These are phyloP conservation scores for Allobates femoralis DNA, from an alignment of 2,797 vertebrate species.

Conservation along the genomic window DNA sequence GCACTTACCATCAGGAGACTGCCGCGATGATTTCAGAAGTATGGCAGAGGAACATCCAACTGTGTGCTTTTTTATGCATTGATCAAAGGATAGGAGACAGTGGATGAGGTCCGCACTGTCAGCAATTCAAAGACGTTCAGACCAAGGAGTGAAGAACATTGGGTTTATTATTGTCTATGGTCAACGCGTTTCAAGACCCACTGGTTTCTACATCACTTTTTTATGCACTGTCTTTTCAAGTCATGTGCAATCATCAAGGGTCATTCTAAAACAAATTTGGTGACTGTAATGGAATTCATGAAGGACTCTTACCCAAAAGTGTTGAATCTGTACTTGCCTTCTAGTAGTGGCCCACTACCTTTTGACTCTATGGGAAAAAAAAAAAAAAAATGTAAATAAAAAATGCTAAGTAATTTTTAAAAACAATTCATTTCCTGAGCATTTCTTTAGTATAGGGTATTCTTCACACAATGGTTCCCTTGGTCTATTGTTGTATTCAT, in stretches of 20 bases:
- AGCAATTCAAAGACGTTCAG: no score
- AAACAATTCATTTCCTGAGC: not conserved
- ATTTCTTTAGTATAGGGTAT: not conserved
- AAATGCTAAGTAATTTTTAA: no score
- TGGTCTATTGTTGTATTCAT: not conserved
- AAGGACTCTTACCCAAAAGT: no score
- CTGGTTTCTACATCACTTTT: not conserved
- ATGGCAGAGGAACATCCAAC: not conserved
- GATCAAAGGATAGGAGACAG: no score
- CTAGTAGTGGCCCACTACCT: no score
- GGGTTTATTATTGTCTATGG: no score
- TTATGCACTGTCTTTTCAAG: no score
- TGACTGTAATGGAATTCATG: not conserved
- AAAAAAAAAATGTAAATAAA: not conserved
- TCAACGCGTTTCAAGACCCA: no score
- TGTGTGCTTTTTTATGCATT: conserved; percentile 1
- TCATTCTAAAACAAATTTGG: not conserved
- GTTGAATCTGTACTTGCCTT: no score
- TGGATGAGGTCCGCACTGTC: no score
- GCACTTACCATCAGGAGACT: not conserved
- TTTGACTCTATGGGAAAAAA: not conserved
- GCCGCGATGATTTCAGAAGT: not conserved
- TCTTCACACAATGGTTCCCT: not conserved
- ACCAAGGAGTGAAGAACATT: no score
- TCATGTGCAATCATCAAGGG: no score